These are phyloP conservation scores for Anthoscopus minutus DNA, from an alignment of 2,113 vertebrate genomes.

Conservation along the genomic window DNA sequence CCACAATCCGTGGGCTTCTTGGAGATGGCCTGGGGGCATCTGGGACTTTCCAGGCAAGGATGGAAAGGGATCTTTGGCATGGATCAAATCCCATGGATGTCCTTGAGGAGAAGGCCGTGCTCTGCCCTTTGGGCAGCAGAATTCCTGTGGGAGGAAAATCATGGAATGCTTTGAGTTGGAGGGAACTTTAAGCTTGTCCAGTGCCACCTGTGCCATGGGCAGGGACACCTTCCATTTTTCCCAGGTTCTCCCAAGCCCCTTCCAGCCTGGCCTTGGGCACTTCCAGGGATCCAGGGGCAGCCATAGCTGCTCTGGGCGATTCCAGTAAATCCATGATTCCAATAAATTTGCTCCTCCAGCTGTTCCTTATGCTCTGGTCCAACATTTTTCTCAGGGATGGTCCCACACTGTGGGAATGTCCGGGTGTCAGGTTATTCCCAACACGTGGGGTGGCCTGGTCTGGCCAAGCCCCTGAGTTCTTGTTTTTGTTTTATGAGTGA, in stretches of 20 bases:
- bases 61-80: neutral
- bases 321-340: neutral
- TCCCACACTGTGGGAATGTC: neutral
- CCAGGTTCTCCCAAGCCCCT: rapidly evolving
- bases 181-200: too few relatives aligned
- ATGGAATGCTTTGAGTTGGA: neutral
- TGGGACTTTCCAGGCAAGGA: neutral
- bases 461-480: too few relatives aligned
- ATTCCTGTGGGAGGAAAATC: neutral
- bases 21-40: neutral
- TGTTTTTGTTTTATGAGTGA: too few relatives aligned
- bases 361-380: neutral
- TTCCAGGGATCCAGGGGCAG: neutral
- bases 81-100: neutral
- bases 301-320: neutral
- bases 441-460: too few relatives aligned
- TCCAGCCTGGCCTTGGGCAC: neutral
- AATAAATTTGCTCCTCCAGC: neutral
- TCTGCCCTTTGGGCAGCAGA: neutral
- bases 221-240: rapidly evolving
- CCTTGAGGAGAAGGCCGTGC: rapidly evolving
- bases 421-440: too few relatives aligned
- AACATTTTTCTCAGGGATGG: neutral
- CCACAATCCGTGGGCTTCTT: rapidly evolving
- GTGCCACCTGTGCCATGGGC: too few relatives aligned